Base-by-base conservation (phyloP, 2,113 vertebrate species). In the Monopterus albus region DNA sequence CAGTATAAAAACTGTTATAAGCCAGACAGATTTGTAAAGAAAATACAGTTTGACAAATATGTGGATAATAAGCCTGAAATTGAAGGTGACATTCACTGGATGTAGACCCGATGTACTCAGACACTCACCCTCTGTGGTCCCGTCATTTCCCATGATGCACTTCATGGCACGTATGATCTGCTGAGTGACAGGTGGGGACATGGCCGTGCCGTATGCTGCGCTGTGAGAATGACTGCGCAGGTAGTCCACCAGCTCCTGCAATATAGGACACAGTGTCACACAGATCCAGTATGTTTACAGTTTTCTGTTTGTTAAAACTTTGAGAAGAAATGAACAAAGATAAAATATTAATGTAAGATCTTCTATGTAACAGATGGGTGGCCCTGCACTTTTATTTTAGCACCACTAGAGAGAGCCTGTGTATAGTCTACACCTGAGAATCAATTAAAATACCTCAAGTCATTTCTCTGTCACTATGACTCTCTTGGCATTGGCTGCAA, bases 221-320 rank as follows among this genome's bases (percentile, higher is more conserved):
- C 96, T 96, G 85, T 98, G 96, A 33, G 96, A 98, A 68, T 95
- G 90, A 64, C 75, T 79, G 47, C 95, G 93, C 82, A 98, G 88
- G 84, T 95, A 96, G 85, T 96, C 94, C 90, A 98, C 95, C 65
- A 96, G 90, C 25, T 91, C 95, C 97, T 98, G 89, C 52, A 85
- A 85, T 2, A 25, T 2, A 35, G n/a, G 18, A 60, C 46, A 65
- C 15, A 52, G 26, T 23, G 45, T 45, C 42, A 60, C 29, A 13
- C 56, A 65, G n/a, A 2, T 3, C 60, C 9, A 36, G 8, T 43
- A 17, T 36, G 12, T 58, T 21, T 46, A 25, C 10, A 18, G 17
- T 51, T 7, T 38, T 38, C 21, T 23, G 15, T 6, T 31, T 23
- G 6, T 14, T 9, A 26, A n/a, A 23, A 18, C 10, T n/a, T n/a